Evolutionary conservation across 2,888 invertebrate genomes (phyloP).

Genomic region (Cistogaster globosa): DNA sequence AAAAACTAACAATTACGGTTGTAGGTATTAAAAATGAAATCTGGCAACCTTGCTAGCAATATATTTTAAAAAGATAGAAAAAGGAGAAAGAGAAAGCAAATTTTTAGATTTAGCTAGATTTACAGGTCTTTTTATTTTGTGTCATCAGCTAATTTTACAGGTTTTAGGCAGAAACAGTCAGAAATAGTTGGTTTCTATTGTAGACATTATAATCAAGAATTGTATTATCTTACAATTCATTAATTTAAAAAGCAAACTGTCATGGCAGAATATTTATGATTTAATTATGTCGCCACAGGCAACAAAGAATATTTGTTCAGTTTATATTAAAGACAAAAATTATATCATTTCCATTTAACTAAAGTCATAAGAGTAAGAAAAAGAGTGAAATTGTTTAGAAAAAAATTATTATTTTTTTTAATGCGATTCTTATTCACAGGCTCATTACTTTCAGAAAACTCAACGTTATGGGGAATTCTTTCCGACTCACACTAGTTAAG

Average conservation of each 20-base stretch:
- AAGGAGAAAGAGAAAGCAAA: no score
- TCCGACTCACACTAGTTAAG: no score
- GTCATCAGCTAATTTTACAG: background rate
- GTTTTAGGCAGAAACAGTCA: slow-evolving; percentile 21
- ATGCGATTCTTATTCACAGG: no score
- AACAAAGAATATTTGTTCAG: no score
- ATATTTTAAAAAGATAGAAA: background rate
- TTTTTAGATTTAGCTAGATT: background rate
- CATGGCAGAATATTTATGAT: background rate
- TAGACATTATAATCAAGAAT: slow-evolving; percentile 1
- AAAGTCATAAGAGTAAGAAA: no score
- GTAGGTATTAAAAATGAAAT: background rate
- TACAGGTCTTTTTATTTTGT: background rate
- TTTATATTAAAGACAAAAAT: no score
- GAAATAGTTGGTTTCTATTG: slow-evolving; percentile 8
- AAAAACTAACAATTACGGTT: no score
- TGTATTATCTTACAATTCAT: slow-evolving; percentile 17
- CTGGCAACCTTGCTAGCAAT: background rate
- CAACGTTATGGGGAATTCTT: no score
- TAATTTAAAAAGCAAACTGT: slow-evolving; percentile 1
- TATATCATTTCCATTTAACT: no score
- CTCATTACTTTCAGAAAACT: no score
- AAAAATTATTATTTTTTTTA: no score
- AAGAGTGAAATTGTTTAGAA: no score
- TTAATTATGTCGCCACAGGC: background rate